Conservation (phyloP, 2,797 vertebrate species). For the Gobio occitaniae region DNA sequence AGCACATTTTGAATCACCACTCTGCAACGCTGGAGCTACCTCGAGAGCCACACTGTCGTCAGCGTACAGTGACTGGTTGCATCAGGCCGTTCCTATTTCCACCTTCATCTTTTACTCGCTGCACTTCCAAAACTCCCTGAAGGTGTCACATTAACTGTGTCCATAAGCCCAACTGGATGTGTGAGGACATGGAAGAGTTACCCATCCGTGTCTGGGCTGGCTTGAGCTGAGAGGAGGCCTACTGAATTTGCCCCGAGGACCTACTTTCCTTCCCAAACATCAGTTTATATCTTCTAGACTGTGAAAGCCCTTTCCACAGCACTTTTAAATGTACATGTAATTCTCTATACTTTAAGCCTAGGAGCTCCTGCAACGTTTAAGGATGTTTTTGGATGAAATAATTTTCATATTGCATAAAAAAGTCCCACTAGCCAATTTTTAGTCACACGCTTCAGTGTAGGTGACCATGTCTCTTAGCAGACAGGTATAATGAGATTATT, state of each 20-base stretch:
- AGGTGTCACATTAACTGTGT: constrained; percentile 36
- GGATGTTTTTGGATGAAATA: no score
- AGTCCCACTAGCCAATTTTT: no score
- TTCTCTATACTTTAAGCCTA: constrained; percentile 30
- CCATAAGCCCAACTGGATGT: constrained; percentile 23
- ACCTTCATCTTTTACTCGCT: constrained; percentile 37
- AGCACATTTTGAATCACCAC: constrained; percentile 53
- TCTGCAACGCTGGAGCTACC: constrained; percentile 13
- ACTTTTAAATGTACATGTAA: constrained; percentile 25
- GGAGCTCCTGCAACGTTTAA: background rate
- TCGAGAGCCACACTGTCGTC: constrained; percentile 1
- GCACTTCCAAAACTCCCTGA: constrained; percentile 15
- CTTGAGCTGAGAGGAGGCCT: constrained; percentile 10
- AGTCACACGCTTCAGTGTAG: background rate
- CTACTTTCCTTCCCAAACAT: constrained; percentile 6
- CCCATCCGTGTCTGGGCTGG: constrained; percentile 12
- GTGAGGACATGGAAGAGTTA: constrained; percentile 29
- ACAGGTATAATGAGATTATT: background rate
- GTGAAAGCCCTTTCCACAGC: constrained; percentile 15
- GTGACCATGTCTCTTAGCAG: background rate
- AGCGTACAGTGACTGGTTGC: constrained; percentile 11
- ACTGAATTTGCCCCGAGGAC: constrained; percentile 37
- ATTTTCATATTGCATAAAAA: no score
- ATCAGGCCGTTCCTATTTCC: constrained; percentile 4
- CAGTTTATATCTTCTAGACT: constrained; percentile 35